phyloP scores from a whole-genome alignment of 1,140 invertebrate species.

The Meteorus sp. region DNA sequence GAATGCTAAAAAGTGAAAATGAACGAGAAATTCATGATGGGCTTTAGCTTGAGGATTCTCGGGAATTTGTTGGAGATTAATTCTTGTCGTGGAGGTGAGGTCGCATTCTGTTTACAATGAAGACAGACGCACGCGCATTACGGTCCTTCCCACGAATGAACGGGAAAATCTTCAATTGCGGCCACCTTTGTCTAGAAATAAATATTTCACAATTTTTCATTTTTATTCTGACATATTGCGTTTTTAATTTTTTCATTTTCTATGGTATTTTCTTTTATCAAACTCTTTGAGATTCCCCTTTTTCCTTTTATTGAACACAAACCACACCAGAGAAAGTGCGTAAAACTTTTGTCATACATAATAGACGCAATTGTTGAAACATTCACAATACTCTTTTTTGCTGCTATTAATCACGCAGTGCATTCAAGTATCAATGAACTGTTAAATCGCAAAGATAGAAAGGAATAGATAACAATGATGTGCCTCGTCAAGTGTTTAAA shows the following conservation, averaged over 20 bases:
- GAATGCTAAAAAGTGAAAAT: conserved; percentile 12
- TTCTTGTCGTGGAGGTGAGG: conserved; percentile 19
- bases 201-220: conserved; percentile 23
- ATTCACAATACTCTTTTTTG: neutral
- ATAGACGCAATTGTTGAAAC: conserved; percentile 19
- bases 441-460: conserved; percentile 14
- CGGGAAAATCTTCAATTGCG: conserved; percentile 21
- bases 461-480: conserved; percentile 7
- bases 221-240: no score
- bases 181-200: conserved; percentile 20
- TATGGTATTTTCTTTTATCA: no score
- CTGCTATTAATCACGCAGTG: conserved; percentile 13
- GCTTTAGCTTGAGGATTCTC: conserved; percentile 14
- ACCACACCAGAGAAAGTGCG: conserved; percentile 6
- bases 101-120: conserved; percentile 25
- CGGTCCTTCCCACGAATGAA: conserved; percentile 26
- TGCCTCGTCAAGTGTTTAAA: neutral
- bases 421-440: conserved; percentile 15
- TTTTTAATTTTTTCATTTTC: no score
- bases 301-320: neutral
- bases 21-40: conserved; percentile 22
- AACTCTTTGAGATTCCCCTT: no score
- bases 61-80: conserved; percentile 26
- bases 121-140: no score
- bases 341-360: conserved; percentile 5